Evolutionary conservation across 2,113 vertebrate species (phyloP).

Genomic region (Patagioenas fasciata): DNA sequence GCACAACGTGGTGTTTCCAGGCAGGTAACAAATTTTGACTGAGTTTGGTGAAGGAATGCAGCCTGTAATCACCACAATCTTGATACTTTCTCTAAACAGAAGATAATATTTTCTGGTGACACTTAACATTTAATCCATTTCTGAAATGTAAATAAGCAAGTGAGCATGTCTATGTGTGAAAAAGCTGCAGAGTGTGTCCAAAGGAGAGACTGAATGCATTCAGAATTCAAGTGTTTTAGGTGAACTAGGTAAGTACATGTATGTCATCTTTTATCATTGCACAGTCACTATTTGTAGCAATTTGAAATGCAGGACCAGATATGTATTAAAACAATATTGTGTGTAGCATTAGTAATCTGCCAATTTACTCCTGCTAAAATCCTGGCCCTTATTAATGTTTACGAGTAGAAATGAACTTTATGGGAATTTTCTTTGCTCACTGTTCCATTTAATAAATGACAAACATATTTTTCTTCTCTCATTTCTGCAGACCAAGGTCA

Average conservation of each 20-base stretch:
- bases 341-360: neutral
- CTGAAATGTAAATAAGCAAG: neutral
- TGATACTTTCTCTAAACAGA: neutral
- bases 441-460: neutral
- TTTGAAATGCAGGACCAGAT: neutral
- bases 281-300: neutral
- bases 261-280: neutral
- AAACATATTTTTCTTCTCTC: neutral
- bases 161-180: neutral
- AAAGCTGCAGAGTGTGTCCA: neutral
- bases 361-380: neutral
- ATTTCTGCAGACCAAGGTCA: neutral
- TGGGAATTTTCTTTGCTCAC: neutral
- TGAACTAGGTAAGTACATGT: neutral
- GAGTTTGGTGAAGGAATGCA: neutral
- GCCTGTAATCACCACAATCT: neutral
- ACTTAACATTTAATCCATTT: neutral
- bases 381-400: neutral
- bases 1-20: neutral
- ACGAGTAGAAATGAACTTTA: neutral
- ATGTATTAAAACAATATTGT: neutral
- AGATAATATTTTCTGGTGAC: neutral
- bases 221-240: neutral
- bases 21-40: neutral
- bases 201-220: neutral